These are phyloP conservation scores for Heliangelus exortis DNA, from an alignment of 2,797 vertebrate species.

Conservation along the genomic window DNA sequence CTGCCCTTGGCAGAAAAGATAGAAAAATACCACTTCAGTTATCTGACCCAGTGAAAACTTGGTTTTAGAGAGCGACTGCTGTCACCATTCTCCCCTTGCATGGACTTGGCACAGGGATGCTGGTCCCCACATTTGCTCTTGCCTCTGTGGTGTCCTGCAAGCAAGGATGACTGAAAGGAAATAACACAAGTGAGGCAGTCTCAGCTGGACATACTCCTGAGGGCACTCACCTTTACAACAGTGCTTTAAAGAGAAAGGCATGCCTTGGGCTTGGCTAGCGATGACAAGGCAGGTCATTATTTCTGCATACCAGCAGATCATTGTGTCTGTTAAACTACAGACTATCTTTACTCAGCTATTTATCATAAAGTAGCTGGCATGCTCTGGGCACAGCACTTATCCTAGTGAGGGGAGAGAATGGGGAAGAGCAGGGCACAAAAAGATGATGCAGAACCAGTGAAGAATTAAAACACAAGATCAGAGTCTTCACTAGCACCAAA, in stretches of 20 bases:
- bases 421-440: background rate
- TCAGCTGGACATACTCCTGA: background rate
- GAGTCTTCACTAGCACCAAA: constrained; percentile 21
- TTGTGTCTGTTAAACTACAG: background rate
- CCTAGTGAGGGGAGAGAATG: background rate
- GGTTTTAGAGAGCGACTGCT: background rate
- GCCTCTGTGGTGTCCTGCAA: background rate
- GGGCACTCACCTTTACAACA: background rate
- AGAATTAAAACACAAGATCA: background rate
- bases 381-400: background rate
- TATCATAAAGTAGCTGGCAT: background rate
- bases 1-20: background rate
- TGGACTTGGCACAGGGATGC: background rate
- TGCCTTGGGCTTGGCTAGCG: background rate
- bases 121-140: background rate
- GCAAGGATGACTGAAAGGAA: background rate
- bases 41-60: background rate
- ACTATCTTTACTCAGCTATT: background rate
- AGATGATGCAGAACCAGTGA: background rate
- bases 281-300: background rate
- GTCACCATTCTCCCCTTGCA: background rate
- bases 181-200: accelerated
- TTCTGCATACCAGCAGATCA: background rate
- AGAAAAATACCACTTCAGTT: background rate
- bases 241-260: background rate